Base-by-base conservation (phyloP, 2,797 vertebrate genomes). In the Pangasius krempfi region DNA sequence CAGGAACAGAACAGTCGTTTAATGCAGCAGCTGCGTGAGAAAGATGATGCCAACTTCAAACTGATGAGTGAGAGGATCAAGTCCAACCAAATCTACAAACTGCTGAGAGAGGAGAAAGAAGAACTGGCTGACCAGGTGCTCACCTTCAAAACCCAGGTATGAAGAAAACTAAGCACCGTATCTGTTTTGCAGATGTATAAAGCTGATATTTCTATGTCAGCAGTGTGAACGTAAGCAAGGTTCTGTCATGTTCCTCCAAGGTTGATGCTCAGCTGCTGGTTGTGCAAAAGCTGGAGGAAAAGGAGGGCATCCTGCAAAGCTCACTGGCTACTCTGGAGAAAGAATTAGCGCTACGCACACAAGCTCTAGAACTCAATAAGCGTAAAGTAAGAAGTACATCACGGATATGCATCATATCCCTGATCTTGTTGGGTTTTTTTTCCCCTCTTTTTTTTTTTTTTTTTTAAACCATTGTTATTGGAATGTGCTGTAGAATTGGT, bases 31-130 rank as follows among this genome's bases (percentile, higher is more conserved):
- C 89, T 99, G 22, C 92, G 98, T 3, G 98, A 99, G 92, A 99
- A 99, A 93, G 98, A 99, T 0, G 98, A 99, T 0, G 98, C 98
- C 93, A 98, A 98, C 93, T 98, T 98, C 91, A 98, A 98, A 92
- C 95, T 98, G 75, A 98, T 98, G 98, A 98, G 97, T 0, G 98
- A 98, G 94, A 92, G 98, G 22, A 98, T 98, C 92, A 98, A 98
- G 93, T 98, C 97, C 88, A 98, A 98, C 93, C 98, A 98, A 96
- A 98, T 98, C 92, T 98, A 98, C 92, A 98, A 98, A 94, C 95
- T 98, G 78, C 96, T 98, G 88, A 95, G 97, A 33, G 98, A 99
- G 88, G 98, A 99, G 94, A 99, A 99, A 93, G 98, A 98, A 62
- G 98, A 98, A 93, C 89, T 98, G 92, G 97, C 97, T 0, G 98